A percentile compares a stretch with the other conserved stretches of the same genome.
Evolutionary conservation across 2,797 vertebrate species (phyloP).

Genomic region (Leucoraja ocellata): DNA sequence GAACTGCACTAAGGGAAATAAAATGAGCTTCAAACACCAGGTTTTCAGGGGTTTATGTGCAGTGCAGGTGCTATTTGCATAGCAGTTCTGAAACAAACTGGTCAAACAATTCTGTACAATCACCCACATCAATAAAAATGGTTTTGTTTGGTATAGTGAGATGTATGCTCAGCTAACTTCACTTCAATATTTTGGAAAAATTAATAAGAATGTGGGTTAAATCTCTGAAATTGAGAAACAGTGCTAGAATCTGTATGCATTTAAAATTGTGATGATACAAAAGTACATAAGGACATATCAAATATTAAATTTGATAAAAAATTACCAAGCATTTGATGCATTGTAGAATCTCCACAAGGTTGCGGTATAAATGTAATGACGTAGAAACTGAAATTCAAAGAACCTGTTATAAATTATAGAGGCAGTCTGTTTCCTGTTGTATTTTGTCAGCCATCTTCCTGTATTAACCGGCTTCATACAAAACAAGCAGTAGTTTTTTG

Average conservation of each 20-base stretch:
- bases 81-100: neutral
- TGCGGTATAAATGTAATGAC: neutral
- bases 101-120: neutral
- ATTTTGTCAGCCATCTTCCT: neutral
- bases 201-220: neutral
- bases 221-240: neutral
- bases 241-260: neutral
- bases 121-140: neutral
- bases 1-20: neutral
- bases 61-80: neutral
- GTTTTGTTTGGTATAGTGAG: neutral
- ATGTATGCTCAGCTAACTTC: neutral
- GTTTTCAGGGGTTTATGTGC: neutral
- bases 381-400: neutral
- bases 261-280: neutral
- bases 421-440: neutral
- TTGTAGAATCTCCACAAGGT: neutral
- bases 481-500: neutral
- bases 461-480: neutral
- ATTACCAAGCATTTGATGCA: too few relatives aligned
- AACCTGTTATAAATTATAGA: neutral
- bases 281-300: neutral
- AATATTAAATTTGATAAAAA: too few relatives aligned
- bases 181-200: neutral
- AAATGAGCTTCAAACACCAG: neutral